Base-by-base conservation (phyloP, 1,140 invertebrate genomes). In the Caenorhabditis inopinata region DNA sequence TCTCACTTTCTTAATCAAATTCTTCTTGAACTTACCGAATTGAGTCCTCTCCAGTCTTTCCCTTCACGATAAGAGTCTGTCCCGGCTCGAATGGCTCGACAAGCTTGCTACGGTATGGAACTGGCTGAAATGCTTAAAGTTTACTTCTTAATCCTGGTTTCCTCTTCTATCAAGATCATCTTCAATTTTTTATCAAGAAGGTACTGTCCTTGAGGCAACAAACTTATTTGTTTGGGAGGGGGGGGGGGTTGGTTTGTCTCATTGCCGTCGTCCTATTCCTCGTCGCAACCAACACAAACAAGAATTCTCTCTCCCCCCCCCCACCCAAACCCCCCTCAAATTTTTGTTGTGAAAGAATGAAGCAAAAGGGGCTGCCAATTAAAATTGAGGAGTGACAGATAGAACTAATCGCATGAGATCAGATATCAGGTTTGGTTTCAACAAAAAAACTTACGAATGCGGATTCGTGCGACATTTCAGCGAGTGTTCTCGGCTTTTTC, bases 1-100 rank as follows among this genome's bases (percentile, higher is more conserved):
- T n/a, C n/a, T n/a, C 21, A 62, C 16, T 62, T 62, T 62, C 11
- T 21, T 42, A 42, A 42, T 5, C 5, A 7, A 14, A 14, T 42
- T 42, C 38, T 42, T 42, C 38, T 7, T 42, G 21, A 42, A 75
- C 84, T 51, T 79, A 84, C 84, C 84, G 79, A 35, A 85, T 83
- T 7, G 85, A 86, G 46, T 86, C 85, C 74, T 86, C 85, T 68
- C 83, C 85, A 47, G 86, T 87, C 68, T 87, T 87, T 47, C 86
- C 86, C 81, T 87, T 88, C 23, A 87, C 83, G 49, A 88, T 88
- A 42, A 87, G 81, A 11, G 86, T 87, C 73, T 87, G 86, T 74
- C 86, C 86, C 21, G 86, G 86, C 79, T 87, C 87, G 48, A 87
- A 88, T 5, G 81, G 84, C 77, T 87, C 86, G 45, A 81, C 79